These are phyloP conservation scores for Syngnathus floridae DNA, from an alignment of 2,113 vertebrate species.

Conservation along the genomic window DNA sequence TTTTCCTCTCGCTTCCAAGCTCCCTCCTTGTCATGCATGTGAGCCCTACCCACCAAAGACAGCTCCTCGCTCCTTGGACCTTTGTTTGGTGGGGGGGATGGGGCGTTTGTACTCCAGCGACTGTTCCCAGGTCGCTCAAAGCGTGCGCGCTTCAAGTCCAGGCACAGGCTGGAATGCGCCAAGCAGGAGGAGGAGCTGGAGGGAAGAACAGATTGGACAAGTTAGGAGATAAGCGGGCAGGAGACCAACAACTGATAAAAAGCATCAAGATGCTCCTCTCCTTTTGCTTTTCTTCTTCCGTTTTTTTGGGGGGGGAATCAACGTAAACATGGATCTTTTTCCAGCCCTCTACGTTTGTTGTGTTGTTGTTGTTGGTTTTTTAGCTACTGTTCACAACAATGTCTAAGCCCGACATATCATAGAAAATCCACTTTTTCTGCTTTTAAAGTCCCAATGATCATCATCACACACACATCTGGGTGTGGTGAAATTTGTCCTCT, in stretches of 20 bases:
- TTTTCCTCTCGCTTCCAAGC: too few relatives aligned
- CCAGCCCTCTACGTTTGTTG: background rate
- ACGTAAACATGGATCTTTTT: background rate
- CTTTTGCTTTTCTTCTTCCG: background rate
- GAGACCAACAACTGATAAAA: conserved; percentile 6
- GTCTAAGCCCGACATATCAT: too few relatives aligned
- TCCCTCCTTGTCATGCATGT: too few relatives aligned
- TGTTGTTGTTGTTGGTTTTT: too few relatives aligned
- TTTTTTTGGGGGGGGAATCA: too few relatives aligned
- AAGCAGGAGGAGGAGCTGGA: background rate
- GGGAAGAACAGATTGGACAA: background rate
- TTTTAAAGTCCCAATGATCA: too few relatives aligned
- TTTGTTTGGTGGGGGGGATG: background rate
- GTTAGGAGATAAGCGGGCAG: conserved; percentile 8
- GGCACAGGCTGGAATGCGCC: conserved; percentile 32
- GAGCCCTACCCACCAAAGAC: too few relatives aligned
- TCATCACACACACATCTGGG: too few relatives aligned
- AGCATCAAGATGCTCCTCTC: background rate
- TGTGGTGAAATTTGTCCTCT: too few relatives aligned
- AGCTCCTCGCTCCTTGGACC: too few relatives aligned
- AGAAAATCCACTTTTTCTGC: too few relatives aligned
- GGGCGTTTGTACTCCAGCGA: background rate
- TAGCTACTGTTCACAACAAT: too few relatives aligned
- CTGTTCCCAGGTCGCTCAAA: conserved; percentile 22
- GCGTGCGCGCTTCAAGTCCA: conserved; percentile 52